phyloP scores from a whole-genome alignment of 1,140 invertebrate species.

The Tetramorium alpestre region DNA sequence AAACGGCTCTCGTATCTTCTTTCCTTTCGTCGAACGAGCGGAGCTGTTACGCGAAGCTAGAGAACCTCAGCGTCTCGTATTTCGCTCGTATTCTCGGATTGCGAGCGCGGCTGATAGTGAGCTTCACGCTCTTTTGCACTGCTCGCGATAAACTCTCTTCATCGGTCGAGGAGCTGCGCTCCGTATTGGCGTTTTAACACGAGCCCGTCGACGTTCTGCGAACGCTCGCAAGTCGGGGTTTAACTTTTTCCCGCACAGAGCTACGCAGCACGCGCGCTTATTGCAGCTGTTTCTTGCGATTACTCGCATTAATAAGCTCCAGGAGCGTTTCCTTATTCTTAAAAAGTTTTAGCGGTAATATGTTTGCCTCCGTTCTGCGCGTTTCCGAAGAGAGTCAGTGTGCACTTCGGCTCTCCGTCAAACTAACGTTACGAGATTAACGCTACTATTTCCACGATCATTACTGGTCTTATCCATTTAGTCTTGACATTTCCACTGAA shows the following conservation, averaged over 20 bases:
- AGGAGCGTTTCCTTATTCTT: background rate
- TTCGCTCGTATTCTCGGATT: constrained; percentile 48
- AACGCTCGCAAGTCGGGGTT: background rate
- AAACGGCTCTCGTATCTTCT: constrained; percentile 34
- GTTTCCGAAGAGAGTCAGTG: background rate
- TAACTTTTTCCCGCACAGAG: background rate
- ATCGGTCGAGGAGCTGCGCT: background rate
- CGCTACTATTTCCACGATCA: background rate
- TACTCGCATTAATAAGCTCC: background rate
- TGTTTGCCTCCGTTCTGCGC: background rate
- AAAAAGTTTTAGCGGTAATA: background rate
- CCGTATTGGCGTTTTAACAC: background rate
- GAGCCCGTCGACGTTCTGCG: background rate
- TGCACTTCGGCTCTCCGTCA: background rate
- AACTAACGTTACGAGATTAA: background rate
- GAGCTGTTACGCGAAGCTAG: background rate
- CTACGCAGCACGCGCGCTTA: background rate
- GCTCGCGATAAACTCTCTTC: constrained; percentile 41
- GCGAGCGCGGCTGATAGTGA: constrained; percentile 8
- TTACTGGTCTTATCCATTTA: background rate
- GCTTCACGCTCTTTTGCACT: constrained; percentile 9
- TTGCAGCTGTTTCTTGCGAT: background rate
- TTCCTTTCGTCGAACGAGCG: background rate
- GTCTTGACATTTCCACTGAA: background rate
- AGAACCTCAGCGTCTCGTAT: constrained; percentile 8